Conservation (phyloP, 2,113 vertebrate genomes). For the Willisornis vidua region DNA sequence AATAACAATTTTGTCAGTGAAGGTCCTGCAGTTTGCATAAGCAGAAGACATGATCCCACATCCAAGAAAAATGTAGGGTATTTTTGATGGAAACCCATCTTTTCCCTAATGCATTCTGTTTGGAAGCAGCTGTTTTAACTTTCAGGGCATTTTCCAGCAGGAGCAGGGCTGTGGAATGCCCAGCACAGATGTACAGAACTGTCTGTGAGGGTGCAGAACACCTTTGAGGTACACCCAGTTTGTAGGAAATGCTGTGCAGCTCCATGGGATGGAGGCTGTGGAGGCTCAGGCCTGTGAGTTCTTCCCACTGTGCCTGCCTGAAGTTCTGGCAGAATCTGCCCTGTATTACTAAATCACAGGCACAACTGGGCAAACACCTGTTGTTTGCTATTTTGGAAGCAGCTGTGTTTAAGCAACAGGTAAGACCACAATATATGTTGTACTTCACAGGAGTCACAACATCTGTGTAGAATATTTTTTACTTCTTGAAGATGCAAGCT, state of each 20-base stretch:
- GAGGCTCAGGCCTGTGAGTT: background rate
- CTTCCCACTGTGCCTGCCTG: background rate
- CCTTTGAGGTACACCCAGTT: background rate
- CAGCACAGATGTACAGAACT: background rate
- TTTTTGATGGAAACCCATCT: background rate
- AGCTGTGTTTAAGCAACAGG: background rate
- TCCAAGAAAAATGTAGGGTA: background rate
- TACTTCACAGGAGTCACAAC: background rate
- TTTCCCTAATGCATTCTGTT: background rate
- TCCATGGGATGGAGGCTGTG: background rate
- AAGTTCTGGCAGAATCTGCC: background rate
- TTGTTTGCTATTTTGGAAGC: background rate
- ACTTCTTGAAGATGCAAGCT: background rate
- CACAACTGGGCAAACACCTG: background rate
- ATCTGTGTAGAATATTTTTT: background rate
- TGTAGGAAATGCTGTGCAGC: background rate
- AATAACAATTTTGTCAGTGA: background rate
- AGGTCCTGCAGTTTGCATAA: background rate
- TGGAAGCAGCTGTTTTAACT: background rate
- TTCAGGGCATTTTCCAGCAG: background rate
- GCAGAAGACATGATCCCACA: background rate
- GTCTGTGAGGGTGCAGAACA: background rate
- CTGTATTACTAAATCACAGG: background rate
- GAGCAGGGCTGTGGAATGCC: background rate
- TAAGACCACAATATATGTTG: fast-evolving